A percentile compares a stretch with the other conserved stretches of the same genome.
These are phyloP conservation scores for Trialeurodes vaporariorum DNA, from an alignment of 1,140 invertebrate species.

Conservation along the genomic window DNA sequence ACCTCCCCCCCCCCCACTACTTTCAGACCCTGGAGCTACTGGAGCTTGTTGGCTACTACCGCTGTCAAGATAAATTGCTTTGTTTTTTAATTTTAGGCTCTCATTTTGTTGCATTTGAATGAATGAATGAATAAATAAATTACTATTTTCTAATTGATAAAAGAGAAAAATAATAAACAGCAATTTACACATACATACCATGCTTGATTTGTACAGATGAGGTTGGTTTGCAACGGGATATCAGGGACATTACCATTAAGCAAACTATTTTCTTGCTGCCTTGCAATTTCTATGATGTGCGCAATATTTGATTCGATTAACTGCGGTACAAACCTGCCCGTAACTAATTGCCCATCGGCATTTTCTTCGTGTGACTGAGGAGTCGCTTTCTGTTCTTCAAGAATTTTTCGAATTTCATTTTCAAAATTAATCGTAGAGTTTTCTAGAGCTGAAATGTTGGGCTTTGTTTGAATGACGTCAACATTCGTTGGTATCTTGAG, in stretches of 20 bases:
- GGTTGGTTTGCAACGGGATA: not conserved
- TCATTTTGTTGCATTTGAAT: too few species aligned
- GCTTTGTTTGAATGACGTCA: conserved; percentile 3
- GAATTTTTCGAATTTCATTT: conserved; percentile 49
- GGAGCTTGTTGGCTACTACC: too few species aligned
- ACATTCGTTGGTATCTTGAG: conserved; percentile 25
- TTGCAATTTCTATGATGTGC: conserved; percentile 17
- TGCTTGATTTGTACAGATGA: not conserved
- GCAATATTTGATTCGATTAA: conserved; percentile 16
- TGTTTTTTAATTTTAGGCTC: too few species aligned
- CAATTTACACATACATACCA: conserved; percentile 10
- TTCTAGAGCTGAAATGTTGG: conserved; percentile 6
- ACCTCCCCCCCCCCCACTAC: too few species aligned
- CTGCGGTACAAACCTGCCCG: conserved; percentile 9
- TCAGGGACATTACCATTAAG: conserved; percentile 1
- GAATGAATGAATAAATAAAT: too few species aligned
- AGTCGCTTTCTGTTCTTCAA: conserved; percentile 48
- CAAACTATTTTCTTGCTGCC: conserved; percentile 17
- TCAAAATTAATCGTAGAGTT: conserved; percentile 20
- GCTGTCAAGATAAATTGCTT: too few species aligned
- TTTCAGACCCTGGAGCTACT: too few species aligned
- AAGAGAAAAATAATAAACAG: too few species aligned
- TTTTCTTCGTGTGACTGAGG: not conserved
- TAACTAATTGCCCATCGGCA: not conserved
- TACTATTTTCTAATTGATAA: too few species aligned